Evolutionary conservation across 2,113 vertebrate species (phyloP).

Genomic region (Peromyscus maniculatus): DNA sequence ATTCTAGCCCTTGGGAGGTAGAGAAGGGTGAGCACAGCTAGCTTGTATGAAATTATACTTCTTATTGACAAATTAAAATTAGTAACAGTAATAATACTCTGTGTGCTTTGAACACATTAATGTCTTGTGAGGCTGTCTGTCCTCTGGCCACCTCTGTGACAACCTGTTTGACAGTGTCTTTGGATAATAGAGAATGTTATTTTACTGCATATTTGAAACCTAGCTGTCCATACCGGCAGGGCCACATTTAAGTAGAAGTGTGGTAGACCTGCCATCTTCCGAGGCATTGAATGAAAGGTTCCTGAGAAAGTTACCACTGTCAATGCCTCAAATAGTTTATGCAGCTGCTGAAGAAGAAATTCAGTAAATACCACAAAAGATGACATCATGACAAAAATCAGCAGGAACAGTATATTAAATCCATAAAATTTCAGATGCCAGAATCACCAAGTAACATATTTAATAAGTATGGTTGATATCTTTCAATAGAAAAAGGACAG

Average conservation of each 20-base stretch:
- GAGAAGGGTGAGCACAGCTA: no score
- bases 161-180: not conserved
- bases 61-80: not conserved
- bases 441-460: not conserved
- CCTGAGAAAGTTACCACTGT: not conserved
- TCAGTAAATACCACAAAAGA: not conserved
- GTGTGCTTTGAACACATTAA: not conserved
- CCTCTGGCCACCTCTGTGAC: fast-evolving
- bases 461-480: not conserved
- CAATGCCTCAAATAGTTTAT: not conserved
- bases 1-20: no score
- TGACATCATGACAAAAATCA: not conserved
- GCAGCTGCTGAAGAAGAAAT: not conserved
- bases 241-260: not conserved
- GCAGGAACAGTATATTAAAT: not conserved
- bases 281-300: not conserved
- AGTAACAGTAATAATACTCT: no score
- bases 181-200: not conserved
- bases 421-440: not conserved
- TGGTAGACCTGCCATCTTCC: no score
- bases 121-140: no score
- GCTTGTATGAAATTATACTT: not conserved
- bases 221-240: not conserved
- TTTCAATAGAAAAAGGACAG: not conserved
- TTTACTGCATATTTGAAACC: not conserved